Conservation (phyloP, 2,888 invertebrate genomes). For the Ormyrus labotus region DNA sequence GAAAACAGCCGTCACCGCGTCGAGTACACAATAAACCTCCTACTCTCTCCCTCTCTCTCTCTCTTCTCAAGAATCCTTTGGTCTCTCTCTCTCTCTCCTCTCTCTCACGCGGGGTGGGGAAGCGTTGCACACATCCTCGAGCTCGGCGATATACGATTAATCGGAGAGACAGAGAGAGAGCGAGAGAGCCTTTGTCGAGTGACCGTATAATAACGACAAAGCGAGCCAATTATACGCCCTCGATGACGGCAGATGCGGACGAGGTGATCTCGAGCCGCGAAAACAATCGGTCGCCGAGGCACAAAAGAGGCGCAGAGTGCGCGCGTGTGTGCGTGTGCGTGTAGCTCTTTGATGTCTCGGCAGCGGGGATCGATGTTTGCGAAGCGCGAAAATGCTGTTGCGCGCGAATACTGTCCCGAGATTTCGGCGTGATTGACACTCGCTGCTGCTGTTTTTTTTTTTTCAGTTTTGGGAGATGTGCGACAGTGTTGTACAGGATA, state of each 20-base stretch:
- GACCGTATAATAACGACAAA: constrained; percentile 2
- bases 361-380: no score
- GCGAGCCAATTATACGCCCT: constrained; percentile 8
- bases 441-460: no score
- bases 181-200: background rate
- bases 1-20: no score
- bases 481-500: no score
- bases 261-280: background rate
- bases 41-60: background rate
- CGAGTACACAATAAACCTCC: background rate
- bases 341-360: no score
- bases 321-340: no score
- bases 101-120: background rate
- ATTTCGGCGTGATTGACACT: no score
- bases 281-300: background rate
- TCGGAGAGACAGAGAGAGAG: background rate
- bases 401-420: no score
- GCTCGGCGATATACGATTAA: background rate
- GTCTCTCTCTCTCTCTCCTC: no score
- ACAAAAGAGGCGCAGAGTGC: background rate
- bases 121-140: background rate
- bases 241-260: background rate
- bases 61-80: no score
- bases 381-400: no score
- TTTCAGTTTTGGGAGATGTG: no score